Percentiles rank a stretch among this genome's conserved stretches.
These are phyloP conservation scores for Brachionus plicatilis DNA, from an alignment of 1,140 invertebrate species.

Conservation along the genomic window DNA sequence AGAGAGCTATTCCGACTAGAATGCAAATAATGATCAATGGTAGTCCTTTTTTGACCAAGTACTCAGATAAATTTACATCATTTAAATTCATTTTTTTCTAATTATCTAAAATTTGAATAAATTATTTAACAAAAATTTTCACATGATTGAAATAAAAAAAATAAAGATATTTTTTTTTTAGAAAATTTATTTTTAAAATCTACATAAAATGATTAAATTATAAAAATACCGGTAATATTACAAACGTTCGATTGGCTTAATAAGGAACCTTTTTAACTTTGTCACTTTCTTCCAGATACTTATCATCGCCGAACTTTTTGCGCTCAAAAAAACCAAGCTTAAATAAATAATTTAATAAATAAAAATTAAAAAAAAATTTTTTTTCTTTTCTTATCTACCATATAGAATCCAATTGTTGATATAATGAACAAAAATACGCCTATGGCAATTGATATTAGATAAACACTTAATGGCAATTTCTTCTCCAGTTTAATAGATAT, in stretches of 20 bases:
- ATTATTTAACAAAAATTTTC: not conserved
- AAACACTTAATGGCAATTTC: not conserved
- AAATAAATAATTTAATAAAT: not conserved
- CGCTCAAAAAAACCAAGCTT: slow-evolving; percentile 39
- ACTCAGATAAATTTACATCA: not conserved
- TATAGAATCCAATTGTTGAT: slow-evolving; percentile 1
- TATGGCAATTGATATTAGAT: slow-evolving; percentile 11
- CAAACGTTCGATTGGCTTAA: not conserved
- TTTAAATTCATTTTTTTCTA: not conserved
- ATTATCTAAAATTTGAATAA: not conserved
- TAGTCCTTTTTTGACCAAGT: slow-evolving; percentile 16
- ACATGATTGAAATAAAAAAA: not conserved
- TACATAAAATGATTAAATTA: not conserved
- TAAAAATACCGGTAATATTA: slow-evolving; percentile 26
- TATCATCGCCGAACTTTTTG: slow-evolving; percentile 35
- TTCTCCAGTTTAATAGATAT: not conserved
- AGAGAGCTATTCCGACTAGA: not conserved
- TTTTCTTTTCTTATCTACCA: not conserved
- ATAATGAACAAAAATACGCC: not conserved
- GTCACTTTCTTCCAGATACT: slow-evolving; percentile 20
- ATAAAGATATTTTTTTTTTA: not conserved
- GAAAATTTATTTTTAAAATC: not conserved
- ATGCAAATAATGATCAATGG: not conserved
- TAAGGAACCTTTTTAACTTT: slow-evolving; percentile 13
- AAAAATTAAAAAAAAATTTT: not conserved